Evolutionary conservation across 2,797 vertebrate species (phyloP).

Genomic region (Molossus molossus): DNA sequence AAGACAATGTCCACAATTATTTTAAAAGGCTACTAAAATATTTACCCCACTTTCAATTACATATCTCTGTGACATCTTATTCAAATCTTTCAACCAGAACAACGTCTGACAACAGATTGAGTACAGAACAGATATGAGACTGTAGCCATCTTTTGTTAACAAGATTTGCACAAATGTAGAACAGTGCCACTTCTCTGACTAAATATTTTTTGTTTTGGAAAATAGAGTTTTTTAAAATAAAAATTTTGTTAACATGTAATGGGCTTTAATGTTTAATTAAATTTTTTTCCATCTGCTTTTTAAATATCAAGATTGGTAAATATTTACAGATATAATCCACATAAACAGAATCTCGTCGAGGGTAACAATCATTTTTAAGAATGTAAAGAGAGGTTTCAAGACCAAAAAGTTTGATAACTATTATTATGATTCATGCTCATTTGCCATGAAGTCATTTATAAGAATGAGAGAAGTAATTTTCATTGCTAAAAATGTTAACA

Average conservation of each 20-base stretch:
- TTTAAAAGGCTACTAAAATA: not conserved
- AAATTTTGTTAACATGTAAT: conserved; percentile 27
- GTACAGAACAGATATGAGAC: not conserved
- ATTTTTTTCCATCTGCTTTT: not conserved
- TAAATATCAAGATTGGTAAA: conserved; percentile 23
- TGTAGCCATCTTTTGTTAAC: not conserved
- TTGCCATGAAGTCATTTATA: not conserved
- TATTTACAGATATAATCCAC: not conserved
- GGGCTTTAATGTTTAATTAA: conserved; percentile 28
- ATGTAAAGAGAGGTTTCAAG: not conserved
- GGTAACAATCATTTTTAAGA: not conserved
- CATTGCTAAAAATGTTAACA: not conserved
- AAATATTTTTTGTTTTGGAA: conserved; percentile 46
- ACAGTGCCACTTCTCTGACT: not conserved
- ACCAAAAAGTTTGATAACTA: not conserved
- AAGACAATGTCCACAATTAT: not conserved
- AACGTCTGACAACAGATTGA: not conserved
- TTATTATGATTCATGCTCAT: not conserved
- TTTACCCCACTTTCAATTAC: conserved; percentile 1
- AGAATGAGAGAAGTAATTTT: conserved; percentile 24
- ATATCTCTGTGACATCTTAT: conserved; percentile 23
- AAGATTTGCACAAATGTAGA: conserved; percentile 41
- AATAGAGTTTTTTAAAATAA: conserved; percentile 44
- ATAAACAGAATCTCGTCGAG: not conserved
- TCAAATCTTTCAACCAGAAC: not conserved